These are phyloP conservation scores for Lasioglossum zephyrum DNA, from an alignment of 2,888 invertebrate species.

Conservation along the genomic window DNA sequence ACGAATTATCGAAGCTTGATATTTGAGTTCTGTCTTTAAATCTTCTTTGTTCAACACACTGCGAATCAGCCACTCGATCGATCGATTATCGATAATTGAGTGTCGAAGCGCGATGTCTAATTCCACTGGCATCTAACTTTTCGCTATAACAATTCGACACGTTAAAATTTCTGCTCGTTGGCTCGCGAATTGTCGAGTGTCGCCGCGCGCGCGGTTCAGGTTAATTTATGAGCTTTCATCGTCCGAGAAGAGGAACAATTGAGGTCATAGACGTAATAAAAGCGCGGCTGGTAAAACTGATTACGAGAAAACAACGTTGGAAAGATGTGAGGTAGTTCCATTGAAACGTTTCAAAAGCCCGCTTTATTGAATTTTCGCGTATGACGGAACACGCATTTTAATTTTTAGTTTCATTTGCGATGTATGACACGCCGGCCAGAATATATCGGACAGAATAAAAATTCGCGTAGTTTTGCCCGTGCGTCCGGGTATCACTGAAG, in stretches of 20 bases:
- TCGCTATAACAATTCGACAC: neutral
- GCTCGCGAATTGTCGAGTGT: neutral
- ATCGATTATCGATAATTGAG: conserved; percentile 16
- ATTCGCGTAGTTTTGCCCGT: neutral
- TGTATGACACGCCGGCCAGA: neutral
- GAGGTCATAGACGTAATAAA: neutral
- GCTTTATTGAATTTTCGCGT: neutral
- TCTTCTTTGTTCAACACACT: neutral
- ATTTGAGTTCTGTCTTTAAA: neutral
- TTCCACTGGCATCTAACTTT: neutral
- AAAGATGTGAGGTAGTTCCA: neutral
- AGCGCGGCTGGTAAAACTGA: neutral
- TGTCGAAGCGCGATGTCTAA: neutral
- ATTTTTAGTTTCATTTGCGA: neutral
- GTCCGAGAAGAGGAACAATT: neutral
- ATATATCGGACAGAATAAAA: neutral
- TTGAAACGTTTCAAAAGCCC: neutral
- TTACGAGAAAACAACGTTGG: neutral
- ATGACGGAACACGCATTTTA: neutral
- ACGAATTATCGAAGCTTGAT: neutral
- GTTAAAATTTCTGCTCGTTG: neutral
- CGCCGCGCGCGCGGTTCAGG: neutral
- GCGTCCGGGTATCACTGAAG: neutral
- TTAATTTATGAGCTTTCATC: conserved; percentile 3
- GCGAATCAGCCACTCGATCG: conserved; percentile 4